phyloP scores from a whole-genome alignment of 2,113 vertebrate species.

The Gobius niger region DNA sequence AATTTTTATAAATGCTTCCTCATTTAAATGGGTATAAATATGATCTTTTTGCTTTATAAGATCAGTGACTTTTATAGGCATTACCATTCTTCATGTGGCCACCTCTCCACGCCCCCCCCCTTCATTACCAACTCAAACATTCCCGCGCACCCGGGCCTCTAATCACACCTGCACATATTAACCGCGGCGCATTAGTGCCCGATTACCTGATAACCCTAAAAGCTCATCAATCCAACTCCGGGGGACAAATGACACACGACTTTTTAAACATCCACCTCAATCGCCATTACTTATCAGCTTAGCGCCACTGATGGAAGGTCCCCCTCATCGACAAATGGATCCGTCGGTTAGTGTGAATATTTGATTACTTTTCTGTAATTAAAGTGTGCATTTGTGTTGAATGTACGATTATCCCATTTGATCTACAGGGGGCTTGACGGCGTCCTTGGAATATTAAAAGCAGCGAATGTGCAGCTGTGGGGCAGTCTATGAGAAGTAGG shows the following conservation, averaged over 20 bases:
- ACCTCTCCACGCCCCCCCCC: too few species aligned
- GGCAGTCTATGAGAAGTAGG: not conserved
- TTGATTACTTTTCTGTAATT: constrained; percentile 54
- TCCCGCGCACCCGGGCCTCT: constrained; percentile 1
- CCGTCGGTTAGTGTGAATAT: constrained; percentile 58
- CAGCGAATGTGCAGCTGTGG: not conserved
- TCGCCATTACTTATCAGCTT: constrained; percentile 62
- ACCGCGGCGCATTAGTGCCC: constrained; percentile 5
- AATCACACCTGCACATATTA: constrained; percentile 21
- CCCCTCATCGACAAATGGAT: constrained; percentile 55
- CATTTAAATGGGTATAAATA: too few species aligned
- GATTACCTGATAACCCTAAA: constrained; percentile 45
- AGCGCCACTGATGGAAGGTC: constrained; percentile 68
- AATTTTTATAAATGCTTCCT: too few species aligned
- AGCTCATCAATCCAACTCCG: constrained; percentile 58
- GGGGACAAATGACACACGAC: constrained; percentile 62
- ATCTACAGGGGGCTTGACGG: constrained; percentile 8
- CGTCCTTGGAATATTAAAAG: constrained; percentile 6
- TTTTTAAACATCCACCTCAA: constrained; percentile 62
- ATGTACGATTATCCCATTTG: constrained; percentile 38
- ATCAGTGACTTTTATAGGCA: too few species aligned
- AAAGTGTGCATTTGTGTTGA: constrained; percentile 50
- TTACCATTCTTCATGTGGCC: not conserved
- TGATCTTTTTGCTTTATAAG: too few species aligned
- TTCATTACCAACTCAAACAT: constrained; percentile 7